Percentiles rank a stretch among this genome's conserved stretches.
phyloP scores from a whole-genome alignment of 2,113 vertebrate genomes.

The Halichoeres trimaculatus region DNA sequence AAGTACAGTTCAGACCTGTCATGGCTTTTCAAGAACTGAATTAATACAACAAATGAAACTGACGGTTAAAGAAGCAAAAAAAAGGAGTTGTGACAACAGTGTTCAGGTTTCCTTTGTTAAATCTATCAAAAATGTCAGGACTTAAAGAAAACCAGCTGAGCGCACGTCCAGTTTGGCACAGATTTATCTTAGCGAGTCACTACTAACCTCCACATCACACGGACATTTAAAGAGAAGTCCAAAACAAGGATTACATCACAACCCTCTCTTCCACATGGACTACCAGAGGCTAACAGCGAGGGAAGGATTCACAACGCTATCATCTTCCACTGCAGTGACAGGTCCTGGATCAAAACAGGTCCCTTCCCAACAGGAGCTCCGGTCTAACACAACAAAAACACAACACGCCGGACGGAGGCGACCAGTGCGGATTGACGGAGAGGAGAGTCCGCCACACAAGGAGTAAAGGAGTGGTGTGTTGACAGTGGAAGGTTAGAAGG shows the following conservation, averaged over 20 bases:
- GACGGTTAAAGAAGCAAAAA: too few species aligned
- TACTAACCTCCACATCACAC: background rate
- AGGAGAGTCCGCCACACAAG: conserved; percentile 32
- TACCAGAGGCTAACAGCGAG: background rate
- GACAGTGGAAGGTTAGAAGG: conserved; percentile 68
- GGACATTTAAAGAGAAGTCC: conserved; percentile 13
- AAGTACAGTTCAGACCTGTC: too few species aligned
- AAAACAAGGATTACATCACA: conserved; percentile 13
- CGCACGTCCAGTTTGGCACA: background rate
- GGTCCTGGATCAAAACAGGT: conserved; percentile 57
- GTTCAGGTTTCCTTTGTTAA: too few species aligned
- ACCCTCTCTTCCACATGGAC: background rate
- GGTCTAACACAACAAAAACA: conserved; percentile 31
- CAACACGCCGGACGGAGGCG: background rate
- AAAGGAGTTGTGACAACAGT: too few species aligned
- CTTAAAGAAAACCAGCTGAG: conserved; percentile 4
- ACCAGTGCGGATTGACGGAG: background rate
- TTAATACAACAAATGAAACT: too few species aligned
- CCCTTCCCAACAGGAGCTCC: conserved; percentile 30
- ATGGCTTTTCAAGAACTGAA: too few species aligned
- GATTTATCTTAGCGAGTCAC: background rate
- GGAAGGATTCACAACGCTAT: conserved; percentile 47
- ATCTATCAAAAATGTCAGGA: background rate
- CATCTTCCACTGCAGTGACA: conserved; percentile 37
- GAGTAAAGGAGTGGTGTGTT: conserved; percentile 50